Percentiles rank a stretch among this genome's conserved stretches.
These are phyloP conservation scores for Alosa sapidissima DNA, from an alignment of 2,797 vertebrate genomes.

Conservation along the genomic window DNA sequence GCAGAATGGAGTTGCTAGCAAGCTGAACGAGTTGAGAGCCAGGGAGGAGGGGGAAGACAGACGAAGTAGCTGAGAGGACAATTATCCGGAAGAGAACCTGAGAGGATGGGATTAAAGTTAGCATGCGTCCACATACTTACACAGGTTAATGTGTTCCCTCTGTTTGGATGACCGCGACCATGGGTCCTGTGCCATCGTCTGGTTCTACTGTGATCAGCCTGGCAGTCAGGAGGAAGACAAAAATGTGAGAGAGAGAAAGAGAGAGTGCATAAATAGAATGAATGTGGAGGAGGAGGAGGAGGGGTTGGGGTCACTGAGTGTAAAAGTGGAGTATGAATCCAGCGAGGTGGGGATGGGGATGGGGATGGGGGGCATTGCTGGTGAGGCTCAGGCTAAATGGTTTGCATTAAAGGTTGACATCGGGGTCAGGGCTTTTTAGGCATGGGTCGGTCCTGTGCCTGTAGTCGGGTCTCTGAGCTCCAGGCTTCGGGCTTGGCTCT, in stretches of 20 bases:
- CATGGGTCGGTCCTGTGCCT: background rate
- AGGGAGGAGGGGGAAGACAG: background rate
- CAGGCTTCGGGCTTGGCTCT: background rate
- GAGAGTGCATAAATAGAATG: background rate
- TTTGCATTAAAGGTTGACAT: background rate
- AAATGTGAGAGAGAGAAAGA: background rate
- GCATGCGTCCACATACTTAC: background rate
- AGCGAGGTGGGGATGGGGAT: background rate
- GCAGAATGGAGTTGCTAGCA: background rate
- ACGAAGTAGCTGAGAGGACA: background rate
- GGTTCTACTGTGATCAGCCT: background rate
- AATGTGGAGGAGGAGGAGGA: background rate
- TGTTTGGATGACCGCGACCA: background rate
- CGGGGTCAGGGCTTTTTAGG: background rate
- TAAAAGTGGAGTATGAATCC: conserved; percentile 6
- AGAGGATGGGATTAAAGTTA: background rate
- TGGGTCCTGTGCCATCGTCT: background rate
- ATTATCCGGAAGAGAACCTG: background rate
- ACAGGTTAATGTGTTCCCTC: background rate
- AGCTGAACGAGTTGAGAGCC: background rate
- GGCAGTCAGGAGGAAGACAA: background rate
- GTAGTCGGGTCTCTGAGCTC: background rate
- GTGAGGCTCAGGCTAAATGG: background rate
- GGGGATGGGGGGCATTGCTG: background rate
- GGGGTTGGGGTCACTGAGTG: background rate